Evolutionary conservation across 2,113 vertebrate species (phyloP).

Genomic region (Salvelinus namaycush): DNA sequence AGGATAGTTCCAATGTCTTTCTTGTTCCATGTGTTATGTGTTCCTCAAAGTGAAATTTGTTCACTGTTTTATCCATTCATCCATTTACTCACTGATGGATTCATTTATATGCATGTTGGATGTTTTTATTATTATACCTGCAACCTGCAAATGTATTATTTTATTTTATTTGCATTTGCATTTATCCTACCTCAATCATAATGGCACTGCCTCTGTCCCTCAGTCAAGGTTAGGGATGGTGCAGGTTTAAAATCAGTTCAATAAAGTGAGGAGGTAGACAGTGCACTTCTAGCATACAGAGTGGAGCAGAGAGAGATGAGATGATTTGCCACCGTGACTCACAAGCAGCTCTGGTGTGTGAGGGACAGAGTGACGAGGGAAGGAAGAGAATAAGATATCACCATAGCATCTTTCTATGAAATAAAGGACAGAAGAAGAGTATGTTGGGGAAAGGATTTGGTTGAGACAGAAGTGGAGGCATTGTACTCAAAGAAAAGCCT

Average conservation of each 20-base stretch:
- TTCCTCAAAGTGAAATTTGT: not conserved
- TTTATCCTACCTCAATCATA: not conserved
- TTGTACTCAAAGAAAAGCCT: not conserved
- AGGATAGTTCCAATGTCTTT: no score
- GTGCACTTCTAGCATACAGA: conserved; percentile 17
- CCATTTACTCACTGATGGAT: not conserved
- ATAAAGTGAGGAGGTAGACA: no score
- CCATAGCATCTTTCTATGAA: not conserved
- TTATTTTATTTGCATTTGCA: not conserved
- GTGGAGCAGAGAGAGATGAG: no score
- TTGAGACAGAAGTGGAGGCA: not conserved
- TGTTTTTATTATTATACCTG: no score
- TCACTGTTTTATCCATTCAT: not conserved
- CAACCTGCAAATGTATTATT: not conserved
- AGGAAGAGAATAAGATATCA: not conserved
- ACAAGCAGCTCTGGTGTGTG: not conserved
- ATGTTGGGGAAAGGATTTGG: not conserved
- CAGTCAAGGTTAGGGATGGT: conserved; percentile 33
- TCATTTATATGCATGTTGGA: no score
- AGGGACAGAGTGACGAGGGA: not conserved
- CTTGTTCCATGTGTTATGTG: not conserved
- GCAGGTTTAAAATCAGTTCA: not conserved
- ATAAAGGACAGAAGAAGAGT: not conserved
- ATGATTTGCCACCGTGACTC: not conserved
- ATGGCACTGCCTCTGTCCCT: not conserved